phyloP scores from a whole-genome alignment of 2,113 vertebrate genomes.

The Muscicapa adusta region DNA sequence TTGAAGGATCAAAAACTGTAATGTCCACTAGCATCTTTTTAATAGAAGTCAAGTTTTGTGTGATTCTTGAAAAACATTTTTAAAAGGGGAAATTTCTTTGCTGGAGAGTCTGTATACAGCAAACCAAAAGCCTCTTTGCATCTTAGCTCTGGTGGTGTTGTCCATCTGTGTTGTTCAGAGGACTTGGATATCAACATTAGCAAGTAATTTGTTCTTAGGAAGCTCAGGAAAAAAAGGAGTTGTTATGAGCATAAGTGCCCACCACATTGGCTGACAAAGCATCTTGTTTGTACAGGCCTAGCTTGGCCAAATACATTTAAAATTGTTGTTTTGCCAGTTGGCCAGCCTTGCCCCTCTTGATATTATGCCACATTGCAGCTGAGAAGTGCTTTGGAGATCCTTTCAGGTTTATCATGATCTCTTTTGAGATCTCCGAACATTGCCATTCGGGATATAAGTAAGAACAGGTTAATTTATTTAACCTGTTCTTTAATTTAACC shows the following conservation, averaged over 20 bases:
- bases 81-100: not conserved
- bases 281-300: not conserved
- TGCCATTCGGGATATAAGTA: not conserved
- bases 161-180: conserved; percentile 19
- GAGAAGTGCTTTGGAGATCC: not conserved
- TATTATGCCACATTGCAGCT: not conserved
- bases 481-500: too few relatives aligned
- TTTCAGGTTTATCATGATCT: not conserved
- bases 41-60: not conserved
- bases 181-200: not conserved
- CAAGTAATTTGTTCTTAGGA: not conserved
- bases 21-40: not conserved
- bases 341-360: not conserved
- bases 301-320: not conserved
- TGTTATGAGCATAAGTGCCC: not conserved
- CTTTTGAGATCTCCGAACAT: not conserved
- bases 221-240: not conserved
- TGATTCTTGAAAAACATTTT: not conserved
- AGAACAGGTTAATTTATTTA: not conserved
- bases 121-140: not conserved
- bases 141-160: not conserved
- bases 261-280: not conserved
- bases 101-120: not conserved
- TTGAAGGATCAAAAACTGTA: not conserved
- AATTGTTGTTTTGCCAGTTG: conserved; percentile 14